A percentile compares a stretch with the other conserved stretches of the same genome.
Conservation (phyloP, 2,888 invertebrate species). For the Parelbella ahira region DNA sequence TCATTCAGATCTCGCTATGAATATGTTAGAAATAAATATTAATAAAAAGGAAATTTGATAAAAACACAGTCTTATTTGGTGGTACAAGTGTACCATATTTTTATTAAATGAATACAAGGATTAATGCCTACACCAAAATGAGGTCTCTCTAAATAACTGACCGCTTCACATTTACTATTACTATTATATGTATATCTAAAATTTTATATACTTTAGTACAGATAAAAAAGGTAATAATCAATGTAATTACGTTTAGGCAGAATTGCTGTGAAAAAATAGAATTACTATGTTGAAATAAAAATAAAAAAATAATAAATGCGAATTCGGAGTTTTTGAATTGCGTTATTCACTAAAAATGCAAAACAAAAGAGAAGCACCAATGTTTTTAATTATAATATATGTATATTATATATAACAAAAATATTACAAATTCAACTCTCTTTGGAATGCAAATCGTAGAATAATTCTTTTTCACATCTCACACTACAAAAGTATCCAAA, state of each 20-base stretch:
- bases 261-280: neutral
- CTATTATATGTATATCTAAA: neutral
- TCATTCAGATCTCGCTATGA: too few relatives aligned
- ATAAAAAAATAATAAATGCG: conserved; percentile 20
- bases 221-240: neutral
- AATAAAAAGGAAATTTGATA: too few relatives aligned
- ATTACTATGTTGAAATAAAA: conserved; percentile 1
- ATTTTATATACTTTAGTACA: neutral
- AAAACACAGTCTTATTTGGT: too few relatives aligned
- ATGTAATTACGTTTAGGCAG: neutral
- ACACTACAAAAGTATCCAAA: conserved; percentile 37
- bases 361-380: conserved; percentile 27
- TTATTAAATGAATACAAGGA: too few relatives aligned
- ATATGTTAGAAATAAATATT: too few relatives aligned
- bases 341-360: conserved; percentile 9
- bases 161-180: conserved; percentile 6
- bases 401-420: conserved; percentile 9
- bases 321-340: conserved; percentile 14
- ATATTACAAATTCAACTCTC: conserved; percentile 10
- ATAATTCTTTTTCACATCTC: conserved; percentile 26
- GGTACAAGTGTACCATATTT: too few relatives aligned
- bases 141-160: conserved; percentile 24
- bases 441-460: conserved; percentile 37
- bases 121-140: conserved; percentile 35
- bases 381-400: conserved; percentile 19